Evolutionary conservation across 2,797 vertebrate species (phyloP), one percentile per base, ranked within the genome.

Genomic region (Buphagus erythrorhynchus): DNA sequence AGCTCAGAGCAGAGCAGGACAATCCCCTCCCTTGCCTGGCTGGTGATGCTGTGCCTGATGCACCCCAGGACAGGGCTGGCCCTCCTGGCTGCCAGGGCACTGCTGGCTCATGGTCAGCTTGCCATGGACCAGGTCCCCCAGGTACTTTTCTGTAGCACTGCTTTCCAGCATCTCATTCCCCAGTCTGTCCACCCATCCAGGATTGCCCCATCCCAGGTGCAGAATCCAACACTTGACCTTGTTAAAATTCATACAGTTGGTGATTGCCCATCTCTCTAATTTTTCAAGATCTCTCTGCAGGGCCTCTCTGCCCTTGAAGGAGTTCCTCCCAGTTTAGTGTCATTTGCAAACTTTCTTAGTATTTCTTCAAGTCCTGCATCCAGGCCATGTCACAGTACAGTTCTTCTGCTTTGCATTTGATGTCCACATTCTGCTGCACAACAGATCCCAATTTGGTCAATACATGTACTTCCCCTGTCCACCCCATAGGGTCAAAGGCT

Each of bases 11-110:
- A 77, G 13, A 61, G 48, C 7, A 0, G 83, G 55, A 69, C 55
- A 77, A 54, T 77, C 16, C 25, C 40, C 16, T 77, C 48, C 40
- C 48, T 62, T 77, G 40, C 55, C 48, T 0, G 0, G 33, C 40
- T 86, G 46, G 38, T 0, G 1, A 68, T 68, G 63, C 72, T 76
- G 72, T 21, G 33, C 63, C 73, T 40, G 65, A 26, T 62, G 25
- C 2, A 0, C 11, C 45, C 20, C 48, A 61, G 48, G 55, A 54
- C 20, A 54, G 0, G 0, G 0, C 1, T 46, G 55, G 20, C 48
- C 1, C 35, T 69, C 5, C 35, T 62, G 73, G 25, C 46, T 76
- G 28, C 54, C 62, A 68, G 62, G 54, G 29, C 38, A 29, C 33
- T 38, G 72, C 54, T 61, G 46, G 0, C 5, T 48, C 35, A 12